A percentile compares a stretch with the other conserved stretches of the same genome.
Conservation (phyloP, 30 jellyfish, hydroid and myxozoan genomes). For the Aurelia coerulea region DNA sequence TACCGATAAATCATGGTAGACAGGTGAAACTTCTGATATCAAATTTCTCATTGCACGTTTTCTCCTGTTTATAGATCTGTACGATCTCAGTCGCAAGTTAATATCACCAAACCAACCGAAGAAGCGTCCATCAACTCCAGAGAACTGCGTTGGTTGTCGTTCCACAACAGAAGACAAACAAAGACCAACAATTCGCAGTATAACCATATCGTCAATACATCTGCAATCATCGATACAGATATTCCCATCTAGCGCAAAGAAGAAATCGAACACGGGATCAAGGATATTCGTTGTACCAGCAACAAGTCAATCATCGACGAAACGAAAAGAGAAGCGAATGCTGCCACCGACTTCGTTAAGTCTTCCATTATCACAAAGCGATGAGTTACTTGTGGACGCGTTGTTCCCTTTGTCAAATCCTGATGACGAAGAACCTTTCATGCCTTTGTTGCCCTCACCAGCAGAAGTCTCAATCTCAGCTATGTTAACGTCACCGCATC, state of each 20-base stretch:
- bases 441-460: constrained; percentile 86
- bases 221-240: constrained; percentile 41
- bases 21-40: too few relatives aligned
- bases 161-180: constrained; percentile 50
- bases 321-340: constrained; percentile 53
- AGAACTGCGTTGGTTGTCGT: constrained; percentile 60
- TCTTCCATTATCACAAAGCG: constrained; percentile 46
- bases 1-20: not conserved
- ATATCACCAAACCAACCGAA: constrained; percentile 23
- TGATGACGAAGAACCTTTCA: constrained; percentile 66
- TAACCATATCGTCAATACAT: constrained; percentile 40
- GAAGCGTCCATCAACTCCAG: constrained; percentile 68
- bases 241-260: constrained; percentile 41
- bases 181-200: constrained; percentile 51
- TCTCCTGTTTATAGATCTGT: constrained; percentile 28
- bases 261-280: constrained; percentile 50
- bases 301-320: constrained; percentile 26
- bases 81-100: constrained; percentile 54
- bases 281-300: constrained; percentile 64
- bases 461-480: constrained; percentile 74
- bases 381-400: constrained; percentile 56
- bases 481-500: constrained; percentile 73
- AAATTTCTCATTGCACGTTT: not conserved
- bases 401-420: constrained; percentile 29
- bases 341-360: constrained; percentile 35